Evolutionary conservation across 2,797 vertebrate genomes (phyloP).

Genomic region (Notamacropus eugenii): DNA sequence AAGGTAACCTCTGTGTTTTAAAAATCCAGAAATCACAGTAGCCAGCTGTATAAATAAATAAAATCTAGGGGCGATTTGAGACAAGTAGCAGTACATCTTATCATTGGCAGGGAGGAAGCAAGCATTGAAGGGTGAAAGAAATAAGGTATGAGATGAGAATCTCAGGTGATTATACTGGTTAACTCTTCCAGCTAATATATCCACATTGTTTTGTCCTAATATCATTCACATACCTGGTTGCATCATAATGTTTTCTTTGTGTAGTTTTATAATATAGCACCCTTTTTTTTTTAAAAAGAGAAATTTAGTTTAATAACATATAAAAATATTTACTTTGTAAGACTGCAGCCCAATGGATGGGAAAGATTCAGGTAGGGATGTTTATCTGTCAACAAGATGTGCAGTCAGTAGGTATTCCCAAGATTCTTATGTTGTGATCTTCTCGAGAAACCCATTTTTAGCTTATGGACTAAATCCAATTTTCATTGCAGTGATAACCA

Average conservation of each 20-base stretch:
- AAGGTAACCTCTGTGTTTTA: slow-evolving; percentile 55
- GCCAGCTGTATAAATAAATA: slow-evolving; percentile 55
- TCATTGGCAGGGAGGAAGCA: slow-evolving; percentile 55
- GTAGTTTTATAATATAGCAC: neutral
- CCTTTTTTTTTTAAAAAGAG: neutral
- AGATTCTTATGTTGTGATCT: slow-evolving; percentile 50
- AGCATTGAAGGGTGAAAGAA: slow-evolving; percentile 46
- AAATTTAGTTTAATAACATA: neutral
- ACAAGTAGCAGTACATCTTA: slow-evolving; percentile 6
- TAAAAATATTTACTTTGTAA: neutral
- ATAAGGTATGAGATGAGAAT: neutral
- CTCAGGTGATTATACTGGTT: neutral
- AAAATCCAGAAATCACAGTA: slow-evolving; percentile 13
- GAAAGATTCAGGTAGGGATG: neutral
- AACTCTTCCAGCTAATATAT: slow-evolving; percentile 23
- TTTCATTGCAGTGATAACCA: slow-evolving; percentile 56
- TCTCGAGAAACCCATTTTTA: slow-evolving; percentile 62
- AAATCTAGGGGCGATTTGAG: slow-evolving; percentile 39
- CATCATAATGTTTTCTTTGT: neutral
- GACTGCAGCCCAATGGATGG: slow-evolving; percentile 3
- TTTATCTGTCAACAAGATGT: slow-evolving; percentile 32
- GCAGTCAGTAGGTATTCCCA: slow-evolving; percentile 38
- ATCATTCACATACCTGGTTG: neutral
- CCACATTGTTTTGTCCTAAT: slow-evolving; percentile 34
- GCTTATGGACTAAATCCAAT: slow-evolving; percentile 69